Base-by-base conservation (phyloP, 2,797 vertebrate genomes). In the Chelonia mydas region DNA sequence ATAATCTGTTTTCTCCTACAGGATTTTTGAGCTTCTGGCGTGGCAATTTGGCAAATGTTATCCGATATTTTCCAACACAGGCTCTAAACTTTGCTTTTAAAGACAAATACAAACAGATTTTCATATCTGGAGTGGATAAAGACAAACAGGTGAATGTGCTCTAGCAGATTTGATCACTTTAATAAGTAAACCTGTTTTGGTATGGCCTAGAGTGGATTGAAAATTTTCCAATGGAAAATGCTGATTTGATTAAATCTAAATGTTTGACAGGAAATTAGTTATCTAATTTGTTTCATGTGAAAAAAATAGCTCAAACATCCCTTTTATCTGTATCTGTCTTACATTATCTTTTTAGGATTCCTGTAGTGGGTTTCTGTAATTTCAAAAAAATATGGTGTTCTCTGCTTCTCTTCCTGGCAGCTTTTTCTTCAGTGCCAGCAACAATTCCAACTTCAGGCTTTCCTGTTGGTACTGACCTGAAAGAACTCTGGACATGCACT, bases 1-100 rank as follows among this genome's bases (percentile, higher is more conserved):
- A 91, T 90, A 93, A 5, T 88, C 25, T 21, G 0, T 83, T 84
- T 96, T 53, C 87, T 95, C 55, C 90, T 51, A 1, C 72, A 98
- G 95, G 96, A 94, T 96, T 97, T 96, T 41, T 97, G 68, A 97
- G 95, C 89, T 98, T 85, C 86, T 98, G 96, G 92, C 92, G 51
- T 89, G 97, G 95, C 55, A 97, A 83, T 96, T 93, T 97, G 74
- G 95, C 92, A 81, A 96, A 97, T 83, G 87, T 97, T 77, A 94
- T 94, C 53, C 7, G 49, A 3, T 97, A 97, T 97, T 98, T 98
- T 94, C 97, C 96, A 96, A 96, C 84, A 37, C 95, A 97, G 84
- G 94, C 97, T 95, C 92, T 98, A 54, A 98, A 98, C 47, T 98
- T 98, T 81, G 97, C 95, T 95, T 98, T 97, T 88, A 98, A 98